Conservation (phyloP, 1,140 invertebrate species). For the Heliothis virescens region DNA sequence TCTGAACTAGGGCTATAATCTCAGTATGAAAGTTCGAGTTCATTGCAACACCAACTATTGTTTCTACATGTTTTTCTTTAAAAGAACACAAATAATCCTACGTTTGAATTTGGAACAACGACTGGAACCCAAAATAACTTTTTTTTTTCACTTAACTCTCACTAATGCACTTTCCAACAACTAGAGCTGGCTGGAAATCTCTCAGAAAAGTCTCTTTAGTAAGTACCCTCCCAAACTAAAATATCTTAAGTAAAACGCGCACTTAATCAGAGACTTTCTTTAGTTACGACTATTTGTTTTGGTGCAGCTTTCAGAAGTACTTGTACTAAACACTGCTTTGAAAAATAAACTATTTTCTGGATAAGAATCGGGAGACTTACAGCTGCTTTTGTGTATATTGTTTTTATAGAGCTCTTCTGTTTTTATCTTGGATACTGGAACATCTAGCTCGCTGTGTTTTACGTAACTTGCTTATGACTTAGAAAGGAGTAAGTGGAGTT, state of each 20-base stretch:
- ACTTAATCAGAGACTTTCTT: constrained; percentile 34
- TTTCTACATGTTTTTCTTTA: too few species aligned
- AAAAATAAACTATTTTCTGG: constrained; percentile 27
- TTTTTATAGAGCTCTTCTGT: not conserved
- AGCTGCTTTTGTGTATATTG: constrained; percentile 15
- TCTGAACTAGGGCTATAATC: too few species aligned
- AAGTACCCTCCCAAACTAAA: constrained; percentile 20
- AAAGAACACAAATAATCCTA: too few species aligned
- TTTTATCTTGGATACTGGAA: not conserved
- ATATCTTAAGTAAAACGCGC: constrained; percentile 30
- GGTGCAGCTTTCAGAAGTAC: constrained; percentile 8
- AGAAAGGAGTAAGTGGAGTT: too few species aligned
- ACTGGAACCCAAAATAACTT: not conserved
- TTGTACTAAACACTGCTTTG: constrained; percentile 13
- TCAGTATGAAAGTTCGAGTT: too few species aligned
- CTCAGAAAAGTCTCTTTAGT: constrained; percentile 6
- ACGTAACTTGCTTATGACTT: not conserved
- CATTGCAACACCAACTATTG: too few species aligned
- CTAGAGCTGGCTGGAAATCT: constrained; percentile 21
- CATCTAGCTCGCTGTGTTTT: not conserved
- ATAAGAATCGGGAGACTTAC: too few species aligned
- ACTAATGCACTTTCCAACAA: constrained; percentile 6
- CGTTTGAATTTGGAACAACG: too few species aligned
- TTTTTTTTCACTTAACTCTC: not conserved
- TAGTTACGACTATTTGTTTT: constrained; percentile 9